Percentiles rank a stretch among this genome's conserved stretches.
Conservation (phyloP, 2,797 vertebrate species). For the Margarornis squamiger region DNA sequence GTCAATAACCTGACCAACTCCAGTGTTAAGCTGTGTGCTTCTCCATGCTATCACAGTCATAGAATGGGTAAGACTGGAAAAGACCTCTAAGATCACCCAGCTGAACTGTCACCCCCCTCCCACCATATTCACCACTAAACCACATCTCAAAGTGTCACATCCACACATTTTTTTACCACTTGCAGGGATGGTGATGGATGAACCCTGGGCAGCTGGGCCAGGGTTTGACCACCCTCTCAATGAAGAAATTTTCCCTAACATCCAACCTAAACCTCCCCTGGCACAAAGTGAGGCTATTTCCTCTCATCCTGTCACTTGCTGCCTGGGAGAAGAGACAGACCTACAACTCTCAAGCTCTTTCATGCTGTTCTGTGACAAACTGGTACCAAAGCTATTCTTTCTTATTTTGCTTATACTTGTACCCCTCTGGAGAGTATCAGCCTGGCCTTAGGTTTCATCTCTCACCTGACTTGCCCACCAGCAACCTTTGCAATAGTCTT, state of each 20-base stretch:
- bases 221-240: not conserved
- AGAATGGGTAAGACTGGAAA: not conserved
- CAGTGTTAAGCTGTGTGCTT: rapidly evolving
- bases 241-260: not conserved
- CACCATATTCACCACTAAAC: not conserved
- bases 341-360: not conserved
- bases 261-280: not conserved
- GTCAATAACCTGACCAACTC: not conserved
- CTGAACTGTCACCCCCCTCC: not conserved
- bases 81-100: not conserved
- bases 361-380: not conserved
- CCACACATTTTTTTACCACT: not conserved
- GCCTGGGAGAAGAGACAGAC: not conserved
- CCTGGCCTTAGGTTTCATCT: not conserved
- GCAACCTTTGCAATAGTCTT: not conserved
- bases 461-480: not conserved
- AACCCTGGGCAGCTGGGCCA: not conserved
- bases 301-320: not conserved
- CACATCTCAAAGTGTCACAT: not conserved
- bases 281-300: not conserved
- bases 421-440: not conserved
- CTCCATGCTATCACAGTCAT: not conserved
- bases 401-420: not conserved
- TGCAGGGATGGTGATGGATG: not conserved
- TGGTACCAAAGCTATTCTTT: not conserved